Conservation (phyloP, 2,888 invertebrate genomes). For the Anthophora plumipes region DNA sequence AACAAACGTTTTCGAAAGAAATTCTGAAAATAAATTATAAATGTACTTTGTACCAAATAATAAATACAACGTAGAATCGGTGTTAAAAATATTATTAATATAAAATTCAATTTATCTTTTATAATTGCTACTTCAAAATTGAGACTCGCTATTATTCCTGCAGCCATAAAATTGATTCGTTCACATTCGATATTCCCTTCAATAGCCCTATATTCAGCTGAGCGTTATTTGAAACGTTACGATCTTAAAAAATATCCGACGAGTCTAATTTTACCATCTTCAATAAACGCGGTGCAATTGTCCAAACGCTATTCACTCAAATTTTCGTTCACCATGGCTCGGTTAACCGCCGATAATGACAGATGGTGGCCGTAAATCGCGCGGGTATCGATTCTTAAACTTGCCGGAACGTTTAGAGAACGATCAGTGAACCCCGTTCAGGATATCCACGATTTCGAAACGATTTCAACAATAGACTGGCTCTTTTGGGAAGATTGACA, state of each 20-base stretch:
- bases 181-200: too few relatives aligned
- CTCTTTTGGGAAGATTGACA: constrained; percentile 60
- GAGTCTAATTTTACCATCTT: not conserved
- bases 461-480: constrained; percentile 56
- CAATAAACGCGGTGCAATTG: not conserved
- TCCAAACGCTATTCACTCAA: not conserved
- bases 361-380: constrained; percentile 11
- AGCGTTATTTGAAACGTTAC: not conserved
- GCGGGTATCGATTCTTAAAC: constrained; percentile 33
- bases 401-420: constrained; percentile 33
- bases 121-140: too few relatives aligned
- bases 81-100: too few relatives aligned
- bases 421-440: constrained; percentile 56
- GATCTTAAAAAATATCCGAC: not conserved
- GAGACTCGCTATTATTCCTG: too few relatives aligned
- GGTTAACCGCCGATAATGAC: constrained; percentile 10
- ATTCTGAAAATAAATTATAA: too few relatives aligned
- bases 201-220: too few relatives aligned
- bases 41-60: too few relatives aligned
- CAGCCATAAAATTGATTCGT: too few relatives aligned
- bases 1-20: too few relatives aligned
- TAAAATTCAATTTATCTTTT: too few relatives aligned
- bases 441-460: constrained; percentile 58
- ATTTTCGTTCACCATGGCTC: not conserved
- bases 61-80: too few relatives aligned